Evolutionary conservation across 1,140 invertebrate species (phyloP).

Genomic region (Antheraea mylitta): DNA sequence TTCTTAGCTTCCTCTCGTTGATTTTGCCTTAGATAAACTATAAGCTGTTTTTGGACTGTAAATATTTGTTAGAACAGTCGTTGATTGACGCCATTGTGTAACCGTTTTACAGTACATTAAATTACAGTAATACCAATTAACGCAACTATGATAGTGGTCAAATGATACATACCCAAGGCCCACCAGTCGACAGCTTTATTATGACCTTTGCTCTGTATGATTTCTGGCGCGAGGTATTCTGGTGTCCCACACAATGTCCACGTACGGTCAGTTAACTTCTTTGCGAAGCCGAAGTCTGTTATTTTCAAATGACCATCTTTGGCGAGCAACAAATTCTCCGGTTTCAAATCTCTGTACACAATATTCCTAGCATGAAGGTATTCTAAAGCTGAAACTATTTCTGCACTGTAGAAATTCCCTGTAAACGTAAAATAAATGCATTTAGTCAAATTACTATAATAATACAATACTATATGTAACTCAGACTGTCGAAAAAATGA

Average conservation of each 20-base stretch:
- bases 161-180: conserved; percentile 87
- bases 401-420: conserved; percentile 95
- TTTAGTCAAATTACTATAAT: neutral
- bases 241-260: conserved; percentile 98
- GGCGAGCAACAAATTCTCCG: conserved; percentile 96
- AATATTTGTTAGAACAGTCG: neutral
- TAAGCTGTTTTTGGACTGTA: neutral
- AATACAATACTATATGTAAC: too few relatives aligned
- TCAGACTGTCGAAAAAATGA: too few relatives aligned
- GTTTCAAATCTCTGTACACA: conserved; percentile 91
- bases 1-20: neutral
- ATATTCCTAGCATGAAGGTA: conserved; percentile 94
- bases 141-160: neutral
- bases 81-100: neutral
- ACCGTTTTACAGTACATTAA: neutral
- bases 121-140: neutral
- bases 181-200: conserved; percentile 99
- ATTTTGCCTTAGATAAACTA: neutral
- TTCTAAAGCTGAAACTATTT: conserved; percentile 96
- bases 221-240: conserved; percentile 97
- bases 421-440: conserved; percentile 31
- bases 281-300: conserved; percentile 98
- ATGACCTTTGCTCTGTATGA: conserved; percentile 97
- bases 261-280: conserved; percentile 94
- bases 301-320: conserved; percentile 97